phyloP scores from a whole-genome alignment of 2,113 vertebrate species.

The Raja brachyura region DNA sequence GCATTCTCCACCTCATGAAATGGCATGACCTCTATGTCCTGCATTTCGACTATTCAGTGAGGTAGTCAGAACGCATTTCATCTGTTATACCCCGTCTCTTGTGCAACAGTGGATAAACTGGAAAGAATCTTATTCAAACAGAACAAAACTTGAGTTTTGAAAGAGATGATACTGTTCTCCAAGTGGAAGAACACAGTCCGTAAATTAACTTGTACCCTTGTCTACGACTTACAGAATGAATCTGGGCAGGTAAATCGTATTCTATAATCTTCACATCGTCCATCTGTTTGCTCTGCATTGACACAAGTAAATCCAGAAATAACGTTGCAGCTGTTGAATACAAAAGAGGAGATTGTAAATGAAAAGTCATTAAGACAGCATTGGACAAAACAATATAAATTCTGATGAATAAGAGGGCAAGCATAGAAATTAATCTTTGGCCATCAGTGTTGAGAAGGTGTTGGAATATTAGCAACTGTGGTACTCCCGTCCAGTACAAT shows the following conservation, averaged over 20 bases:
- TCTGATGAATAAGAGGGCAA: neutral
- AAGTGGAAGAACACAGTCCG: neutral
- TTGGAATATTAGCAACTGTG: too few species aligned
- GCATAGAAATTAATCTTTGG: too few species aligned
- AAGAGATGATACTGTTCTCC: too few species aligned
- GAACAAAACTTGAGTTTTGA: neutral
- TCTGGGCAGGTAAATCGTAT: slow-evolving; percentile 45
- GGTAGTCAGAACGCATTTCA: too few species aligned
- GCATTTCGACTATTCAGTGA: too few species aligned
- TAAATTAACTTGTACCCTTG: neutral
- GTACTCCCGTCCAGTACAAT: too few species aligned
- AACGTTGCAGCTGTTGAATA: slow-evolving; percentile 45
- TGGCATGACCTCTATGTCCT: too few species aligned
- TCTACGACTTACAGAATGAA: slow-evolving; percentile 35
- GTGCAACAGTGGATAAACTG: neutral
- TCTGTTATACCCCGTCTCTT: too few species aligned
- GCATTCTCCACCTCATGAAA: too few species aligned
- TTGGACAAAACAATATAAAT: neutral
- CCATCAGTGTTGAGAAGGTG: too few species aligned
- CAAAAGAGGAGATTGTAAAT: too few species aligned
- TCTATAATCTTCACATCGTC: slow-evolving; percentile 44
- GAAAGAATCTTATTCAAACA: neutral
- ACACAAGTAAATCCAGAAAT: slow-evolving; percentile 47
- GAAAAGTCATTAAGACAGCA: too few species aligned
- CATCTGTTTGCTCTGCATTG: slow-evolving; percentile 40